Base-by-base conservation (phyloP, 2,888 invertebrate genomes). In the Punctoribates punctum region DNA sequence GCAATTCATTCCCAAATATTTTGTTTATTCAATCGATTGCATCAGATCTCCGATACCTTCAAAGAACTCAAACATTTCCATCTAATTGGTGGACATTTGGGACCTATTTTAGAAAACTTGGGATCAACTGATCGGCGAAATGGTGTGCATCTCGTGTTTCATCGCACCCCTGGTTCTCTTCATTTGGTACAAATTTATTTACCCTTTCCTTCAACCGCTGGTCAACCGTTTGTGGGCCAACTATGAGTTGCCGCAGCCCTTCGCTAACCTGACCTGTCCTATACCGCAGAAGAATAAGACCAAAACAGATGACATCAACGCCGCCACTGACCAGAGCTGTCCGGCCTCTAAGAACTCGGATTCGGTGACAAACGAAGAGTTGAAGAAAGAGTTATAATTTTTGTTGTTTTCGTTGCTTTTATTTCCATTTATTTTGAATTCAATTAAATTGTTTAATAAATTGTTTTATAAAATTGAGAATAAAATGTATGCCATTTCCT, bases 61-160 rank as follows among this genome's bases (percentile, higher is more conserved):
- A 34, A 42, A 42, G 11, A 13, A 11, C 42, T 11, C 42, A 34
- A 5, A 5, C 34, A n/a, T n/a, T 8, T 34, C 34, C 34, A 34
- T 8, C 8, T 34, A 34, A 34, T 34, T 8, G 34, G 34, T 34
- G 34, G 34, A 34, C 34, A 34, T 5, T 34, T 34, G 11, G 13
- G 6, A 42, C 42, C 1, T 8, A 42, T 42, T 11, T 42, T 5
- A 9, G 42, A 60, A 23, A 9, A 25, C 13, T 57, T 23, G 29
- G 23, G 17, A 27, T 34, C 62, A 27, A 17, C 23, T 60, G 1
- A 8, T 27, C 27, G 60, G 13, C 2, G 27, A 27, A 80, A 80
- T 91, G 91, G 91, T 91, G 80, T 93, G 93, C 83, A 87, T 93
- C 77, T 92, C 93, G 25, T 94, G 94, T 83, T 90, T 94, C 81